Conservation (phyloP, 2,888 invertebrate species). For the Thalpophila matura region DNA sequence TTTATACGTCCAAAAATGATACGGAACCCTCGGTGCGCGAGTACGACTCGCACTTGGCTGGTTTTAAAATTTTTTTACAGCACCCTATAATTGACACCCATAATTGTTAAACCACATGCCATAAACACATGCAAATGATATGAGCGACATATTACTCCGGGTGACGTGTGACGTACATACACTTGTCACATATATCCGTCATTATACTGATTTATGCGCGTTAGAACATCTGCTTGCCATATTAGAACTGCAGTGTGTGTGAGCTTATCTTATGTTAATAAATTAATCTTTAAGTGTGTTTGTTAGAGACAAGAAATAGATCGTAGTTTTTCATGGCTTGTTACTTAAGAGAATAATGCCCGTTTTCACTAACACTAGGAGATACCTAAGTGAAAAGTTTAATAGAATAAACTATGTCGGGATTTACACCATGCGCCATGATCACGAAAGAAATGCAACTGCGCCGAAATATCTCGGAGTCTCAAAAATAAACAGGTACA, state of each 20-base stretch:
- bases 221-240: constrained; percentile 71
- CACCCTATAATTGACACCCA: constrained; percentile 14
- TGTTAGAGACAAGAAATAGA: constrained; percentile 22
- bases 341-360: too few species aligned
- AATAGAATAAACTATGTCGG: too few species aligned
- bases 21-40: too few species aligned
- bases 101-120: constrained; percentile 58
- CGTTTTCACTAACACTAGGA: too few species aligned
- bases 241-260: constrained; percentile 63
- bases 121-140: constrained; percentile 63
- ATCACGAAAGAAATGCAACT: too few species aligned
- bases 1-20: too few species aligned
- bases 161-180: constrained; percentile 56
- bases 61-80: constrained; percentile 14
- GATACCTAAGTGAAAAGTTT: too few species aligned
- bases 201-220: constrained; percentile 70
- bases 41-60: too few species aligned
- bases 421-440: too few species aligned
- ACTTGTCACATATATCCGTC: constrained; percentile 68
- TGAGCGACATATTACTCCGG: constrained; percentile 59
- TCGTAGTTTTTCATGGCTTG: too few species aligned
- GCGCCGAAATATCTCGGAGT: too few species aligned
- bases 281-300: constrained; percentile 36
- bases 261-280: constrained; percentile 29
- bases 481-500: too few species aligned